Evolutionary conservation across 1,140 invertebrate genomes (phyloP).

Genomic region (Nephotettix cincticeps): DNA sequence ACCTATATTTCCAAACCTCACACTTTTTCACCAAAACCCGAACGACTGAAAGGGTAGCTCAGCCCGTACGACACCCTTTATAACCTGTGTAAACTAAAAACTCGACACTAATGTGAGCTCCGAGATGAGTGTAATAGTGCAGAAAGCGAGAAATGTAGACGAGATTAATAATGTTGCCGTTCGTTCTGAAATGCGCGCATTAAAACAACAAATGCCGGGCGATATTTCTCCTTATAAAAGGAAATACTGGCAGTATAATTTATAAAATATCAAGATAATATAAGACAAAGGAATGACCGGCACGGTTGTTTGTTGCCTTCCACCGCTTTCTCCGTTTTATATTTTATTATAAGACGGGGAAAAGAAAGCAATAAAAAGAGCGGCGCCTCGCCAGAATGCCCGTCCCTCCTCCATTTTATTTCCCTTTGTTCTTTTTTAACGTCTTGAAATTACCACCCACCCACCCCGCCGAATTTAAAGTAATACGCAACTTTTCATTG

Average conservation of each 20-base stretch:
- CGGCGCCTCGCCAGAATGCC: not conserved
- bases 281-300: conserved; percentile 25
- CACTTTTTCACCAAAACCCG: too few relatives aligned
- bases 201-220: conserved; percentile 18
- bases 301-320: conserved; percentile 2
- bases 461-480: conserved; percentile 25
- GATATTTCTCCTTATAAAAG: conserved; percentile 21
- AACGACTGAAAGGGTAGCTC: too few relatives aligned
- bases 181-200: conserved; percentile 15
- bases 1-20: too few relatives aligned
- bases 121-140: conserved; percentile 18
- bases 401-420: conserved; percentile 34
- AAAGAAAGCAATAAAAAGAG: conserved; percentile 37
- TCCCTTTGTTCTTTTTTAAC: conserved; percentile 39
- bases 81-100: too few relatives aligned
- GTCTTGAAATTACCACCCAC: conserved; percentile 35
- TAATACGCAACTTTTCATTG: conserved; percentile 24
- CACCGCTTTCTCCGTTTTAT: conserved; percentile 31
- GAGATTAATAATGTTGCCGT: conserved; percentile 21
- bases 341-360: conserved; percentile 32
- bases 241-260: conserved; percentile 19
- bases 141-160: conserved; percentile 9
- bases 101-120: too few relatives aligned
- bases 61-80: too few relatives aligned
- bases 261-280: conserved; percentile 22